These are phyloP conservation scores for Cephalotes varians DNA, from an alignment of 2,888 invertebrate species.

Conservation along the genomic window DNA sequence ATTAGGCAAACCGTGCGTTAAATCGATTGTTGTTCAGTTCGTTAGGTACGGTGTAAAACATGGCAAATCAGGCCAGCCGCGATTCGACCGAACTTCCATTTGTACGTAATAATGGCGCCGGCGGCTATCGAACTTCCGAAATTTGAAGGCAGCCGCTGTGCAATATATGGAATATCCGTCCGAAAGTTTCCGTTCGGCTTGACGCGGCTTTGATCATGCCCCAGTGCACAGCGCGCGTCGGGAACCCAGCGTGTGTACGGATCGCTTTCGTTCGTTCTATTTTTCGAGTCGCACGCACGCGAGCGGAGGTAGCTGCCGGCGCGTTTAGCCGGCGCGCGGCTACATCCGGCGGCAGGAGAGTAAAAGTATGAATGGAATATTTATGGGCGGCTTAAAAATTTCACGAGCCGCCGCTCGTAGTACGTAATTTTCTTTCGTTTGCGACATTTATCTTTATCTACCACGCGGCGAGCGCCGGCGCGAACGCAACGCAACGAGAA, in stretches of 20 bases:
- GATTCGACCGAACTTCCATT: conserved; percentile 66
- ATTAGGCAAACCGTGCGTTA: conserved; percentile 55
- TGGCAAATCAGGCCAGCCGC: conserved; percentile 65
- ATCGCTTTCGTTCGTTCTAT: conserved; percentile 43
- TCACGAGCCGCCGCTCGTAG: conserved; percentile 48
- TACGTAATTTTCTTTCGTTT: conserved; percentile 54
- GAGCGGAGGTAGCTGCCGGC: conserved; percentile 18
- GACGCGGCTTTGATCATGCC: conserved; percentile 60
- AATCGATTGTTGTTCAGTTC: conserved; percentile 61
- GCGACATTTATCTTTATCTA: conserved; percentile 54
- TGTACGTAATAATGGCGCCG: conserved; percentile 65
- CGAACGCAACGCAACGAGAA: conserved; percentile 38
- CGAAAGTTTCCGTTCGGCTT: conserved; percentile 58
- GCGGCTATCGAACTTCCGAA: conserved; percentile 64
- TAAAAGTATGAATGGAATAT: conserved; percentile 56
- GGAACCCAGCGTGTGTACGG: conserved; percentile 8
- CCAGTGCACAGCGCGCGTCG: conserved; percentile 8
- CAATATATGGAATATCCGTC: conserved; percentile 68
- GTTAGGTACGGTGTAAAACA: conserved; percentile 58
- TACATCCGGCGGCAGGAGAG: conserved; percentile 20
- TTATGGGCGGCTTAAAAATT: conserved; percentile 52
- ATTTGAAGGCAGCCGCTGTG: conserved; percentile 59
- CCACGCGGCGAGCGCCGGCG: conserved; percentile 6
- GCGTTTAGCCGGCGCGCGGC: conserved; percentile 34
- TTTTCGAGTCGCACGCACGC: conserved; percentile 41